These are phyloP conservation scores for Pteropus alecto DNA, from an alignment of 2,113 vertebrate species.

Conservation along the genomic window DNA sequence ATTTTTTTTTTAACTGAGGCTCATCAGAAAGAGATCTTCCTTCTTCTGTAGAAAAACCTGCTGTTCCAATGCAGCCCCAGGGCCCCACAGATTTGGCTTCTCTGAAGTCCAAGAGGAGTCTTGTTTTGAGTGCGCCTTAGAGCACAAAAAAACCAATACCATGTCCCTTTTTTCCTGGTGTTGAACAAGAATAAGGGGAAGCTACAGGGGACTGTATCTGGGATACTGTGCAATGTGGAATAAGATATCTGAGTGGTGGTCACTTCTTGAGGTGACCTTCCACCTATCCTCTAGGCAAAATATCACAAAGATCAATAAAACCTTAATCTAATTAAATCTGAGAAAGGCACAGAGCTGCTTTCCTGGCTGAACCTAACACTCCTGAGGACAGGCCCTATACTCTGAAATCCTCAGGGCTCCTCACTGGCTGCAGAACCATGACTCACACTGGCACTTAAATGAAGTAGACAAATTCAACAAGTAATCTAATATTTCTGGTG, in stretches of 20 bases:
- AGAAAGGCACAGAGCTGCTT: background rate
- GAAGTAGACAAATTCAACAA: background rate
- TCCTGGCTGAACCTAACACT: background rate
- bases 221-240: background rate
- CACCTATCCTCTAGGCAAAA: slow-evolving; percentile 1
- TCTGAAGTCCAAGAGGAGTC: background rate
- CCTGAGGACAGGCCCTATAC: background rate
- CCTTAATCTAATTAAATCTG: background rate
- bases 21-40: background rate
- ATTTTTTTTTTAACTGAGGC: background rate
- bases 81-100: background rate
- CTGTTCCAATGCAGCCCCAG: background rate
- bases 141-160: background rate
- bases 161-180: background rate
- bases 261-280: slow-evolving; percentile 5
- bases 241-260: background rate
- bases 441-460: background rate
- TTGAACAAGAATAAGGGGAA: background rate
- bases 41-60: background rate
- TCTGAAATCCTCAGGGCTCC: background rate
- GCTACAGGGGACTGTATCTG: background rate
- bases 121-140: background rate
- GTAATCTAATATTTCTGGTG: background rate
- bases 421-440: background rate
- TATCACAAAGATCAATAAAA: background rate